A percentile compares a stretch with the other conserved stretches of the same genome.
phyloP scores from a whole-genome alignment of 2,888 invertebrate genomes.

The Eumacrocentrus americanus region DNA sequence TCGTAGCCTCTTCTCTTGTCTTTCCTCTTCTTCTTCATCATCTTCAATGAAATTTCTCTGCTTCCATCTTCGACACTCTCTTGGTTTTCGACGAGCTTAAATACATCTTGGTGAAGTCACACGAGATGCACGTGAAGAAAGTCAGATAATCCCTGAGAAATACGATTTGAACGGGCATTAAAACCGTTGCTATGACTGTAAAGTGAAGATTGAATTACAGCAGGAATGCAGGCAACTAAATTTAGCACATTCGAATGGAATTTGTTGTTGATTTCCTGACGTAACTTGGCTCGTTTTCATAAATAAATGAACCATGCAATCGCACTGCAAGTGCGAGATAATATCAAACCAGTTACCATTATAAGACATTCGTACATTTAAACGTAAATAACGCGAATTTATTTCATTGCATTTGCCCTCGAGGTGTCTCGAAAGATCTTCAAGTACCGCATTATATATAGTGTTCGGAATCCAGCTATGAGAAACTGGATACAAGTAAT shows the following conservation, averaged over 20 bases:
- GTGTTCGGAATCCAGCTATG: too few relatives aligned
- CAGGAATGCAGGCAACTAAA: neutral
- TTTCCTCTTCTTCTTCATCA: slow-evolving; percentile 31
- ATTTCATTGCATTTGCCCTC: neutral
- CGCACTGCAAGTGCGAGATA: neutral
- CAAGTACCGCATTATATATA: too few relatives aligned
- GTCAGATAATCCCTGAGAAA: neutral
- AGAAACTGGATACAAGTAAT: too few relatives aligned
- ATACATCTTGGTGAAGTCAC: neutral
- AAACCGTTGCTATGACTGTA: neutral
- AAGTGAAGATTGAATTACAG: neutral
- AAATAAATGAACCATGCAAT: neutral
- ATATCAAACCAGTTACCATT: neutral
- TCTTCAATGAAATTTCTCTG: slow-evolving; percentile 7
- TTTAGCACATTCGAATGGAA: neutral
- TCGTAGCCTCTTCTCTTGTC: slow-evolving; percentile 25
- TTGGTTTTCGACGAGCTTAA: slow-evolving; percentile 3
- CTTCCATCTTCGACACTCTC: slow-evolving; percentile 21
- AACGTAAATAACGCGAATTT: slow-evolving; percentile 1
- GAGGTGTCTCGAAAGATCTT: too few relatives aligned
- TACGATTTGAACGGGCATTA: neutral
- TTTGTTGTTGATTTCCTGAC: neutral
- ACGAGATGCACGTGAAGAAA: neutral
- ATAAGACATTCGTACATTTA: neutral
- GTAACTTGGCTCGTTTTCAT: neutral